phyloP scores from a whole-genome alignment of 2,113 vertebrate genomes.

The Hiodon alosoides region DNA sequence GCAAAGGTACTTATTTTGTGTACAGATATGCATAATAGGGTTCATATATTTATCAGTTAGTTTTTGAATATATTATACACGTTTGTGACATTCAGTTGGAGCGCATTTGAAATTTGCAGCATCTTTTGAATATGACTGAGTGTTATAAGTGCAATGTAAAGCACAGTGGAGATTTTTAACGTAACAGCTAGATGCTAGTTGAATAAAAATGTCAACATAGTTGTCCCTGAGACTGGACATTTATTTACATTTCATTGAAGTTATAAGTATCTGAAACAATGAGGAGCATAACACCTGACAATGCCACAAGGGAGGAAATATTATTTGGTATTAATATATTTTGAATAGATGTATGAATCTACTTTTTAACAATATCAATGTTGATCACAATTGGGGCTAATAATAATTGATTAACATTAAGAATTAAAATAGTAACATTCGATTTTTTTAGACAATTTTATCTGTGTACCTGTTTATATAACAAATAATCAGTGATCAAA shows the following conservation, averaged over 20 bases:
- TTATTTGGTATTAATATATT: neutral
- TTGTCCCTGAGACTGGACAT: slow-evolving; percentile 27
- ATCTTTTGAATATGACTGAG: slow-evolving; percentile 43
- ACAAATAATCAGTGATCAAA: no score
- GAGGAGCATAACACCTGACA: neutral
- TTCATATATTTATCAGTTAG: slow-evolving; percentile 27
- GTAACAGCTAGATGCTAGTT: slow-evolving; percentile 58
- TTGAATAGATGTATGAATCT: neutral
- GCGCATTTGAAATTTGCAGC: slow-evolving; percentile 39
- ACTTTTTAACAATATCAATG: neutral
- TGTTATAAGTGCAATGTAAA: slow-evolving; percentile 68
- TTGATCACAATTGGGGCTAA: neutral
- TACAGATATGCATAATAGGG: slow-evolving; percentile 23
- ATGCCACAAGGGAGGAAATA: neutral
- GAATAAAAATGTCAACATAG: slow-evolving; percentile 64
- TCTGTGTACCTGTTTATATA: no score
- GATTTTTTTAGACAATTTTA: no score
- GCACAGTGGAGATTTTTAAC: slow-evolving; percentile 56
- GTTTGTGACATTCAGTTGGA: slow-evolving; percentile 48
- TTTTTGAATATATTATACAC: slow-evolving; percentile 27
- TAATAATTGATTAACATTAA: no score
- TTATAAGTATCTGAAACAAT: neutral
- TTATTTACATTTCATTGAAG: neutral
- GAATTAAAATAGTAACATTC: no score
- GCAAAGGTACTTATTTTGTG: slow-evolving; percentile 17